Conservation (phyloP, 2,797 vertebrate genomes). For the Acanthiza pusilla region DNA sequence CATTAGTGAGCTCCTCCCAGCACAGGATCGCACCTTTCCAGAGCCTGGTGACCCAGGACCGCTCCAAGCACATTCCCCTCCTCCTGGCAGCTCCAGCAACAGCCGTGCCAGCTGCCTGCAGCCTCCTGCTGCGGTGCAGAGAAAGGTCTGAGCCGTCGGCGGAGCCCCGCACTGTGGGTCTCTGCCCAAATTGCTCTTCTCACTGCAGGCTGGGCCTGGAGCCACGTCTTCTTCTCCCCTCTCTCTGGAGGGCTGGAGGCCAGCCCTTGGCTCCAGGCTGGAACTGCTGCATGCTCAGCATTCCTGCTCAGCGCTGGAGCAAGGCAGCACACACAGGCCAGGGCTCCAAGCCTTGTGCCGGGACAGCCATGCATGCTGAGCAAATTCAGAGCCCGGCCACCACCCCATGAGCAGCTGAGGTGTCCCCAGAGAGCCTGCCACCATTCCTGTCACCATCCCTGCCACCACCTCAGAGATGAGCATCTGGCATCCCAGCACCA, state of each 20-base stretch:
- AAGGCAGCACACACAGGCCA: not conserved
- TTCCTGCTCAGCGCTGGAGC: constrained; percentile 25
- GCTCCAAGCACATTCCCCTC: not conserved
- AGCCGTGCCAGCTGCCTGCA: not conserved
- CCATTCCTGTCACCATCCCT: not conserved
- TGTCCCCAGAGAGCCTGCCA: not conserved
- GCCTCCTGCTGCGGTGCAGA: fast-evolving
- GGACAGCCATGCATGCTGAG: not conserved
- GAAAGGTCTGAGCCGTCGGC: fast-evolving
- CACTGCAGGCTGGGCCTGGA: not conserved
- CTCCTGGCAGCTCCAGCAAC: not conserved
- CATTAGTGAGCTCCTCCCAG: not conserved
- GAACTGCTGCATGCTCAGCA: not conserved
- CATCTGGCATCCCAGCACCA: fast-evolving
- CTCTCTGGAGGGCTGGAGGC: not conserved
- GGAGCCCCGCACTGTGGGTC: fast-evolving
- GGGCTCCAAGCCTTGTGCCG: fast-evolving
- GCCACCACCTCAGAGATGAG: not conserved
- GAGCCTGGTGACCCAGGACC: not conserved
- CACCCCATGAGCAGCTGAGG: not conserved
- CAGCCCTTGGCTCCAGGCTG: not conserved
- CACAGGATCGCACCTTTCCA: not conserved
- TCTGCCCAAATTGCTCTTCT: constrained; percentile 3
- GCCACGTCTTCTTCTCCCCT: not conserved
- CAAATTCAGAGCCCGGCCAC: fast-evolving